Percentiles rank a stretch among this genome's conserved stretches.
Conservation (phyloP, 2,113 vertebrate species). For the Eulemur macaco region DNA sequence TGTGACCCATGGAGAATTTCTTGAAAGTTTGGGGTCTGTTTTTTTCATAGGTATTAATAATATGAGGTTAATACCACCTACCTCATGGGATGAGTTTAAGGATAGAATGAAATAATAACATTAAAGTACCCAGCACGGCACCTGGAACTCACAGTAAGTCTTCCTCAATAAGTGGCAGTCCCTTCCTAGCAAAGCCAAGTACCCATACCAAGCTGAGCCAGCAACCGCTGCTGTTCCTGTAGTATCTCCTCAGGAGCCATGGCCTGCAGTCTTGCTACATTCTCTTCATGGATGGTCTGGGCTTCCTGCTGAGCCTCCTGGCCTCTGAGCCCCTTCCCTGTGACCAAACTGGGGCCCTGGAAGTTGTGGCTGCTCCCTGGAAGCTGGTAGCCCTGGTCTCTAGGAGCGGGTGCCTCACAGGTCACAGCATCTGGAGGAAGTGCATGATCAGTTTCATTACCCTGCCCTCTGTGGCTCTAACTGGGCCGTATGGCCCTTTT, state of each 20-base stretch:
- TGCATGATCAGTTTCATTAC: not conserved
- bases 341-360: slow-evolving; percentile 83
- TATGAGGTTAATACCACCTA: not conserved
- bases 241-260: slow-evolving; percentile 91
- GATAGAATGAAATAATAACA: not conserved
- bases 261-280: slow-evolving; percentile 87
- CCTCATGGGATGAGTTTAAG: not conserved
- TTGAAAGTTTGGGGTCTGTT: not conserved
- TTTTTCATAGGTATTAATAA: not conserved
- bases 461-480: not conserved
- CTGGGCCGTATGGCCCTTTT: not conserved
- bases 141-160: not conserved
- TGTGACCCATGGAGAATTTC: not conserved
- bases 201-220: slow-evolving; percentile 91
- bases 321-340: slow-evolving; percentile 89
- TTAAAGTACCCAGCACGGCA: not conserved
- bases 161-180: not conserved
- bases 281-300: slow-evolving; percentile 92
- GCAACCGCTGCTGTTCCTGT: slow-evolving; percentile 89
- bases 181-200: not conserved
- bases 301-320: slow-evolving; percentile 85
- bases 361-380: slow-evolving; percentile 18
- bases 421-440: slow-evolving; percentile 55
- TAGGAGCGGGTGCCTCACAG: not conserved
- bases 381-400: not conserved